Evolutionary conservation across 2,113 vertebrate genomes (phyloP).

Genomic region (Alligator sinensis): DNA sequence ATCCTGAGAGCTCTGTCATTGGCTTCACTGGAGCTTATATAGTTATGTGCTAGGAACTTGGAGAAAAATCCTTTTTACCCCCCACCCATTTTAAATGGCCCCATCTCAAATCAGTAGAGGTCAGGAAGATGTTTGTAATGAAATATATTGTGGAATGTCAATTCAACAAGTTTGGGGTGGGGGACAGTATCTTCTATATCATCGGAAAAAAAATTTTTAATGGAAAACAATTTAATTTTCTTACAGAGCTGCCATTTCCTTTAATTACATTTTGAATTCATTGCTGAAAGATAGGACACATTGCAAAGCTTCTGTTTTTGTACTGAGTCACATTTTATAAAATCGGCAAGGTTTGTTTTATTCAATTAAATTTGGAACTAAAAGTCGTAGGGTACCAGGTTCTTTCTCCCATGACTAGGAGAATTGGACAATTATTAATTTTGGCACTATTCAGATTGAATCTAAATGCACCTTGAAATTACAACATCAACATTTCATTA

Average conservation of each 20-base stretch:
- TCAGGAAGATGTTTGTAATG: neutral
- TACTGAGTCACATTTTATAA: conserved; percentile 31
- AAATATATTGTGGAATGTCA: neutral
- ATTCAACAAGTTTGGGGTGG: neutral
- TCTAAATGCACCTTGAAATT: conserved; percentile 10
- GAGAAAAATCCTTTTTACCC: neutral
- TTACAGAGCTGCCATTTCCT: neutral
- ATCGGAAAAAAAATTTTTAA: conserved; percentile 1
- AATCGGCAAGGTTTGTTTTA: conserved; percentile 31
- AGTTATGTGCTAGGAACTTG: neutral
- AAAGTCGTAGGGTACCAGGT: neutral
- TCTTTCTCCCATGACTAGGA: conserved; percentile 18
- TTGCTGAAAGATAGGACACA: conserved; percentile 22
- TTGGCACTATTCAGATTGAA: conserved; percentile 8
- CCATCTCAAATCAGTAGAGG: too few species aligned
- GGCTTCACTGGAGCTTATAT: neutral
- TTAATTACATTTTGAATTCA: conserved; percentile 38
- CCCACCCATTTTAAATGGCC: too few species aligned
- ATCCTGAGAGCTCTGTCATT: neutral
- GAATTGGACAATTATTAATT: conserved; percentile 36
- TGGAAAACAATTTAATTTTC: conserved; percentile 34
- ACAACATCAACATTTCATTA: neutral
- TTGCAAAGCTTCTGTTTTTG: conserved; percentile 40
- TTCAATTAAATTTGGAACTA: conserved; percentile 32
- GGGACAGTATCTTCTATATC: neutral